These are phyloP conservation scores for Procambarus virginalis DNA, from an alignment of 1,140 invertebrate genomes.

Conservation along the genomic window DNA sequence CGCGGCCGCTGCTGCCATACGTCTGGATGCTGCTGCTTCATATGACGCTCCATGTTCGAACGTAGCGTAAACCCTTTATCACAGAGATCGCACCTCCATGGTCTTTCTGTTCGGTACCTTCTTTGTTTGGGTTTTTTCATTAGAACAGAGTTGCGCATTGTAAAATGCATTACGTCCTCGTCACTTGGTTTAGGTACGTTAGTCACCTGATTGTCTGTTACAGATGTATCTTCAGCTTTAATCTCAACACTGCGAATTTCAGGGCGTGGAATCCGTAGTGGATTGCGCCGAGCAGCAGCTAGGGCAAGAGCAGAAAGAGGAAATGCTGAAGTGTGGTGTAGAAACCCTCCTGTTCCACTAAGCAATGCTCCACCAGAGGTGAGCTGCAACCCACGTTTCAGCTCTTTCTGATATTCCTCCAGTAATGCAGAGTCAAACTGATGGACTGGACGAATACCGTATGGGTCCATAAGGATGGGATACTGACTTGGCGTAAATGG, in stretches of 20 bases:
- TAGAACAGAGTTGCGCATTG: slow-evolving; percentile 88
- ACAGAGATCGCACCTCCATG: slow-evolving; percentile 91
- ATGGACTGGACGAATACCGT: slow-evolving; percentile 74
- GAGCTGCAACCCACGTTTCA: slow-evolving; percentile 80
- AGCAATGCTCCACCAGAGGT: slow-evolving; percentile 80
- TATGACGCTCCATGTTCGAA: slow-evolving; percentile 94
- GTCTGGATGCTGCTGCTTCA: slow-evolving; percentile 94
- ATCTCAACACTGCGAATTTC: slow-evolving; percentile 30
- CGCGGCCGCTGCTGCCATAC: slow-evolving; percentile 80
- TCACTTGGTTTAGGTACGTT: slow-evolving; percentile 32
- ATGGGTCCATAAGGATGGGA: slow-evolving; percentile 46
- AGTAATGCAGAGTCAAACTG: slow-evolving; percentile 78
- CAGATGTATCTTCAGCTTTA: slow-evolving; percentile 35
- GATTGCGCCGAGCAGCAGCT: slow-evolving; percentile 64
- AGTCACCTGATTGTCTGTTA: not conserved
- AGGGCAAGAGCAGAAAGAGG: slow-evolving; percentile 64
- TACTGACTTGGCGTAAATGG: slow-evolving; percentile 26
- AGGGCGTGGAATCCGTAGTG: slow-evolving; percentile 71
- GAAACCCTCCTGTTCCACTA: slow-evolving; percentile 1
- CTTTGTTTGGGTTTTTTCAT: slow-evolving; percentile 94
- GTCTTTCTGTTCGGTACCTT: slow-evolving; percentile 91
- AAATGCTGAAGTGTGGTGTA: slow-evolving; percentile 34
- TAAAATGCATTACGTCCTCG: slow-evolving; percentile 80
- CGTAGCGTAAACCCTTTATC: slow-evolving; percentile 90
- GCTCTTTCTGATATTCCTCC: slow-evolving; percentile 80